Conservation (phyloP, 1,140 invertebrate species). For the Neodiprion lecontei region DNA sequence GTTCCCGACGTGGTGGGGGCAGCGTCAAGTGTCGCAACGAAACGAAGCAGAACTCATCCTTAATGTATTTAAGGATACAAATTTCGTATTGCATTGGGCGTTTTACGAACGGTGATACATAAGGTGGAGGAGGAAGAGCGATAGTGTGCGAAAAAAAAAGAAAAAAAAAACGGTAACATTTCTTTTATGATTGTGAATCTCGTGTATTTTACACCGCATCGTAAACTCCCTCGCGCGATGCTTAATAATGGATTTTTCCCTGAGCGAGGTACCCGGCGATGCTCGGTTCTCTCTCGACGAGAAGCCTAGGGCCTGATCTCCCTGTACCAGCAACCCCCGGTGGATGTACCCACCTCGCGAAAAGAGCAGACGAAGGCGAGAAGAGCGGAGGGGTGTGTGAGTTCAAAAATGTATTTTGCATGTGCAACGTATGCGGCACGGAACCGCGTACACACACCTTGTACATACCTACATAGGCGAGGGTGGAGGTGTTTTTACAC, state of each 20-base stretch:
- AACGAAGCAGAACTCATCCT: too few relatives aligned
- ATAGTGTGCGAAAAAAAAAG: background rate
- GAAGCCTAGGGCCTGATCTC: background rate
- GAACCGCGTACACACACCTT: too few relatives aligned
- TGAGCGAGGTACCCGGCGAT: background rate
- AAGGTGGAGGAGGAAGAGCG: too few relatives aligned
- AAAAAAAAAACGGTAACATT: constrained; percentile 27
- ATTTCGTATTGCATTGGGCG: too few relatives aligned
- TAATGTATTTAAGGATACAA: too few relatives aligned
- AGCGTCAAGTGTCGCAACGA: too few relatives aligned
- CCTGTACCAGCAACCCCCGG: background rate
- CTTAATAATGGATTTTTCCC: constrained; percentile 44
- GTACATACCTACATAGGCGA: too few relatives aligned
- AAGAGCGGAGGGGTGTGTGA: constrained; percentile 8
- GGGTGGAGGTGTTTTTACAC: too few relatives aligned
- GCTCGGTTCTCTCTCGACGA: background rate
- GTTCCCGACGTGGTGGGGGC: too few relatives aligned
- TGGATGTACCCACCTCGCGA: background rate
- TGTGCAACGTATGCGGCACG: background rate
- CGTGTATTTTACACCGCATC: constrained; percentile 41
- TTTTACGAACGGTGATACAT: too few relatives aligned
- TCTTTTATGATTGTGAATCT: constrained; percentile 44
- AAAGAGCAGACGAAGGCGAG: background rate
- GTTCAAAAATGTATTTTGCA: constrained; percentile 40
- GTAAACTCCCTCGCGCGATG: constrained; percentile 35